Conservation (phyloP, 92 coral and sea anemone genomes). For the Actinernus sp. region DNA sequence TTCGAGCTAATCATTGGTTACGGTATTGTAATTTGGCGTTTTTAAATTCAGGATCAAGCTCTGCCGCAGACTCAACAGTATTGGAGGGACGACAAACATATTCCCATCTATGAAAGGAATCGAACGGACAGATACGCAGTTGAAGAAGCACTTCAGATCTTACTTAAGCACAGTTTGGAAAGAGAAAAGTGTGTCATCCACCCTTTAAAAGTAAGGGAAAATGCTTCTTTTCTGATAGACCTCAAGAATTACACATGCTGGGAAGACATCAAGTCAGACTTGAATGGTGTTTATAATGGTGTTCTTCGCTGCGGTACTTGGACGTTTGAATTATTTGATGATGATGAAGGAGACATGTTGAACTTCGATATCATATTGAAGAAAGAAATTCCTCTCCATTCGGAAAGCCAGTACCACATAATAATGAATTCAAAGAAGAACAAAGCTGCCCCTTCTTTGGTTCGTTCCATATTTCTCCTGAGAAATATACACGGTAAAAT, state of each 20-base stretch:
- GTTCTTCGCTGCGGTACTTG: constrained; percentile 29
- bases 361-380: neutral
- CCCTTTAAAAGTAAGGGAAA: no score
- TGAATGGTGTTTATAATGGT: no score
- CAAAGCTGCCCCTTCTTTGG: constrained; percentile 34
- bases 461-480: constrained; percentile 31
- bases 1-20: no score
- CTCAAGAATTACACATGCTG: constrained; percentile 11
- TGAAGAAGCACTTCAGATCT: constrained; percentile 2
- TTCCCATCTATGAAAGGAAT: constrained; percentile 17
- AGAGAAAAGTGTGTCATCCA: constrained; percentile 11
- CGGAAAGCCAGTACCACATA: constrained; percentile 13
- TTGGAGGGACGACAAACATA: constrained; percentile 7
- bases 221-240: no score
- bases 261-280: no score
- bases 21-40: no score
- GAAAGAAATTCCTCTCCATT: constrained; percentile 8
- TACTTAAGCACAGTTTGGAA: neutral
- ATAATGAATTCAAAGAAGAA: constrained; percentile 27
- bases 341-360: constrained; percentile 1
- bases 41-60: no score
- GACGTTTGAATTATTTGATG: constrained; percentile 36
- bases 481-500: constrained; percentile 3
- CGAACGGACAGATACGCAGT: constrained; percentile 14
- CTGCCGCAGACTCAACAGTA: no score